Evolutionary conservation across 2,797 vertebrate species (phyloP), one percentile per base, ranked within the genome.

Genomic region (Picus viridis): DNA sequence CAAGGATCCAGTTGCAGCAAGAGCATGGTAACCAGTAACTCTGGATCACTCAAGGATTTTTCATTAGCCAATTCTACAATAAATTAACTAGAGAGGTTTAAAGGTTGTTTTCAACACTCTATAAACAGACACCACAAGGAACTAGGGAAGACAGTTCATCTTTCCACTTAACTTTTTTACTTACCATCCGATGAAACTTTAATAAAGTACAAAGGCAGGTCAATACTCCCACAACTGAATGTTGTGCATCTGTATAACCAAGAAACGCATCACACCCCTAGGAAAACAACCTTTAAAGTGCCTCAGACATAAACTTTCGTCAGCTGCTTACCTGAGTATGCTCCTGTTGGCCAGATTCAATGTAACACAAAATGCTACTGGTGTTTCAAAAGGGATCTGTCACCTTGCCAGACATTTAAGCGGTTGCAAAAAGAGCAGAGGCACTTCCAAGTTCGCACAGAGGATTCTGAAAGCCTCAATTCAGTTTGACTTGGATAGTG

Each of bases 311-410:
- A 43, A 92, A 94, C 76, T 58, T 79, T 36, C 87, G 83, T 76
- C 82, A 65, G 79, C 75, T 75, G 62, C 96, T 97, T 96, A 97
- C 96, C 96, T 95, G 94, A 0, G 1, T 47, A 70, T 0, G 32
- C 20, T 95, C 64, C 85, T 68, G 70, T 93, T 91, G 89, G 85
- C 36, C 85, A 89, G 87, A 86, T 70, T 94, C 88, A 91, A 53
- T 0, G 23, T 41, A 75, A 87, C 63, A 72, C 91, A 90, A 92
- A 96, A 76, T 41, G 41, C 79, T 88, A 86, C 63, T 51, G 68
- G 64, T 43, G 41, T 90, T 95, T 93, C 88, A 93, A 79, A 74
- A 83, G 32, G 54, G 80, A 89, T 89, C 84, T 88, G 90, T 94
- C 90, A 91, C 76, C 73, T 94, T 8, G 57, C 79, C 90, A 94